phyloP scores from a whole-genome alignment of 1,140 invertebrate genomes.

The Ephestia elutella region DNA sequence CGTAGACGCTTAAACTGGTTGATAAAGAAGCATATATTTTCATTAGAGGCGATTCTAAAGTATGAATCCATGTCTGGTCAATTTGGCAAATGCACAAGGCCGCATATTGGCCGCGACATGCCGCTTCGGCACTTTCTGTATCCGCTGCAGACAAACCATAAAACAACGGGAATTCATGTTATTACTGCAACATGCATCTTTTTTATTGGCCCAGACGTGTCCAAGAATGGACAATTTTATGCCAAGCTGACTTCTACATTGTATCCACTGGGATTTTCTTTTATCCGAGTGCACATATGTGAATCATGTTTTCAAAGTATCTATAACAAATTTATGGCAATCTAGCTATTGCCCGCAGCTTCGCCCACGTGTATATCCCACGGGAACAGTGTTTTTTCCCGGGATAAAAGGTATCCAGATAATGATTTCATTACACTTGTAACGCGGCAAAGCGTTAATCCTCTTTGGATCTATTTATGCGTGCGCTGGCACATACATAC shows the following conservation, averaged over 20 bases:
- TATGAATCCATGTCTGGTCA: not conserved
- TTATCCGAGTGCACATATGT: not conserved
- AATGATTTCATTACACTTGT: too few species aligned
- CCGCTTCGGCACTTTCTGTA: not conserved
- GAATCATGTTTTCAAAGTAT: not conserved
- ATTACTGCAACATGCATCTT: conserved; percentile 3
- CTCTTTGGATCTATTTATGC: too few species aligned
- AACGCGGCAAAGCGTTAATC: too few species aligned
- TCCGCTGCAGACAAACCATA: conserved; percentile 1
- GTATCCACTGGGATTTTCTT: not conserved
- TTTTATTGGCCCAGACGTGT: conserved; percentile 3
- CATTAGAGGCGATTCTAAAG: too few species aligned
- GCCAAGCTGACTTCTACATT: not conserved
- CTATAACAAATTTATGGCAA: too few species aligned
- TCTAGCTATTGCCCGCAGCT: too few species aligned
- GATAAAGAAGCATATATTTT: too few species aligned
- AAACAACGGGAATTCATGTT: conserved; percentile 5
- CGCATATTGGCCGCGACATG: not conserved
- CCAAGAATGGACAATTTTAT: conserved; percentile 2
- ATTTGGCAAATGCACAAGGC: conserved; percentile 1
- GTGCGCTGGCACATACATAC: too few species aligned
- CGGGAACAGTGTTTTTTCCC: too few species aligned
- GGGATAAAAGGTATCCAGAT: too few species aligned
- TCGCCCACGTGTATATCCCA: too few species aligned
- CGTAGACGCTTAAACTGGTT: too few species aligned